Conservation (phyloP, 2,888 invertebrate genomes). For the Andrena hattorfiana region DNA sequence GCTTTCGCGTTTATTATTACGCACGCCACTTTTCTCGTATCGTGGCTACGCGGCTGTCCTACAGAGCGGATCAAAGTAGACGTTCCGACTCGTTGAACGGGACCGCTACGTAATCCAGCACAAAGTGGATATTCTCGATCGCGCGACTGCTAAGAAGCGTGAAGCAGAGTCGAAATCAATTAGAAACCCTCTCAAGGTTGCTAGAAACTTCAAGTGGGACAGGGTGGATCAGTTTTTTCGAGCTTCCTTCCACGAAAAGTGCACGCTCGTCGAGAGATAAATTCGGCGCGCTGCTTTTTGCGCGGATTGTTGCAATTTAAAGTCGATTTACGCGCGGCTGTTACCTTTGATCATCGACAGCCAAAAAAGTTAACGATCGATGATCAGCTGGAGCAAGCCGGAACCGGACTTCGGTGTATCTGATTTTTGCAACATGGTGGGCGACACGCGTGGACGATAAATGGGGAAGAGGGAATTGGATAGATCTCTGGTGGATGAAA, state of each 20-base stretch:
- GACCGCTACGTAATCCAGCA: not conserved
- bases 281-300: conserved; percentile 43
- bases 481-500: not conserved
- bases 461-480: not conserved
- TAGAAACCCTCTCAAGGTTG: not conserved
- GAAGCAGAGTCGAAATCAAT: not conserved
- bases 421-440: conserved; percentile 23
- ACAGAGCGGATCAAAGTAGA: not conserved
- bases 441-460: too few relatives aligned
- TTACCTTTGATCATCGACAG: conserved; percentile 56
- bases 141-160: not conserved
- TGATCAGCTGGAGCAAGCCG: conserved; percentile 44
- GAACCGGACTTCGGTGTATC: conserved; percentile 32
- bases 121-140: not conserved
- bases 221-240: conserved; percentile 33
- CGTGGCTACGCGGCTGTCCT: not conserved
- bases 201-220: conserved; percentile 9
- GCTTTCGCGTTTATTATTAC: conserved; percentile 43
- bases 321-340: conserved; percentile 55
- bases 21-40: conserved; percentile 23
- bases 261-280: conserved; percentile 48
- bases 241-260: conserved; percentile 39
- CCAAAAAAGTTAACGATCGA: conserved; percentile 56
- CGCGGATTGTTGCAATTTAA: conserved; percentile 55
- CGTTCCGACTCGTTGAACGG: not conserved